Conservation (phyloP, 2,113 vertebrate genomes). For the Xerus inauris region DNA sequence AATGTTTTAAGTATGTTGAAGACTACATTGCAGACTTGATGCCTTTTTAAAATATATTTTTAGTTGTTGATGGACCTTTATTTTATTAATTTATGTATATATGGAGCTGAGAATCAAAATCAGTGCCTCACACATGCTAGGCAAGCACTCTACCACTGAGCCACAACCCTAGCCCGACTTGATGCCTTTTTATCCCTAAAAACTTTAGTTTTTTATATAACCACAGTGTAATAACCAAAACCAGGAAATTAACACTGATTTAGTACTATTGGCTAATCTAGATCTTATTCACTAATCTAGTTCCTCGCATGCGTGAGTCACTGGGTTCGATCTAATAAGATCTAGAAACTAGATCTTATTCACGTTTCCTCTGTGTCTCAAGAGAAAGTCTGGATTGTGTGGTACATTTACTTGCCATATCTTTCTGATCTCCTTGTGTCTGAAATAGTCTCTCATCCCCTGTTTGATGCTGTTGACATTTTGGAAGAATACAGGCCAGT, state of each 20-base stretch:
- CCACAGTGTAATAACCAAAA: background rate
- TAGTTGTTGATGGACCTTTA: too few species aligned
- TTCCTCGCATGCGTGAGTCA: too few species aligned
- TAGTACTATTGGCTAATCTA: background rate
- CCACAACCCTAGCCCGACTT: background rate
- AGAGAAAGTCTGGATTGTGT: background rate
- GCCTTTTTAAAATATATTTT: too few species aligned
- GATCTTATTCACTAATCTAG: background rate
- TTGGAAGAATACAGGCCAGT: constrained; percentile 12
- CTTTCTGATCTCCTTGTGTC: constrained; percentile 21
- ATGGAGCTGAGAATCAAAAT: too few species aligned
- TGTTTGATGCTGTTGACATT: constrained; percentile 45
- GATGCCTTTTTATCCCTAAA: background rate
- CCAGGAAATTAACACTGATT: background rate
- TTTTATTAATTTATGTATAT: too few species aligned
- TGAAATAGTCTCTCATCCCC: background rate
- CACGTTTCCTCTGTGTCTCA: background rate
- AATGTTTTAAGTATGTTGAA: constrained; percentile 35
- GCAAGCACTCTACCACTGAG: too few species aligned
- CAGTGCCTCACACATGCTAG: too few species aligned
- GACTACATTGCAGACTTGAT: background rate
- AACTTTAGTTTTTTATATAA: background rate
- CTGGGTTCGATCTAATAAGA: too few species aligned
- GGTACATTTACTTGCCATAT: background rate
- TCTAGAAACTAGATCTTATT: background rate